Evolutionary conservation across 1,140 invertebrate genomes (phyloP).

Genomic region (Penaeus indicus): DNA sequence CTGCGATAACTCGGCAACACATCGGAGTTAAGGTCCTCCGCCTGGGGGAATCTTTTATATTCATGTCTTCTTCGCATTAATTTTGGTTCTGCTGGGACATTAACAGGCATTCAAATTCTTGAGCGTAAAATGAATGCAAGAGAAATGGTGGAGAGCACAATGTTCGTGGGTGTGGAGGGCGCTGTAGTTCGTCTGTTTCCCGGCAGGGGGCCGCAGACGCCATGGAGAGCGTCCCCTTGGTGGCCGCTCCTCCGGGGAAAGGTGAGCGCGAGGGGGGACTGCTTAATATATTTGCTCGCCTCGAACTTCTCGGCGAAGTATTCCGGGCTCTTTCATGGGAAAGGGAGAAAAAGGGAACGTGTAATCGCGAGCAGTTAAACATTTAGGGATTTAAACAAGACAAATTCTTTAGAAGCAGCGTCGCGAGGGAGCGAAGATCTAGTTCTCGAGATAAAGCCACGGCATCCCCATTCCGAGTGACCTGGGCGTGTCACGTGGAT

Average conservation of each 20-base stretch:
- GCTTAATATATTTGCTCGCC: not conserved
- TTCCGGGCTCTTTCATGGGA: not conserved
- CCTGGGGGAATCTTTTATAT: constrained; percentile 17
- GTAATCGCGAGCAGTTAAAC: no score
- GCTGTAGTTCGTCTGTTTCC: constrained; percentile 60
- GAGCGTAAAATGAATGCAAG: constrained; percentile 43
- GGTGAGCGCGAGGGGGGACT: not conserved
- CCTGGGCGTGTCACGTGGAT: not conserved
- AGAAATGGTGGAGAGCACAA: constrained; percentile 40
- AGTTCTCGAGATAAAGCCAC: no score
- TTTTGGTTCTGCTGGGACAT: constrained; percentile 38
- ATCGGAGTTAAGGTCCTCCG: constrained; percentile 1
- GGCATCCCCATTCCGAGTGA: no score
- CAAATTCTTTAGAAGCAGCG: no score
- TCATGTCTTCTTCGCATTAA: constrained; percentile 45
- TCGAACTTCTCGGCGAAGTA: not conserved
- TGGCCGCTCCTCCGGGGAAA: constrained; percentile 23
- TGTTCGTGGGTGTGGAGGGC: constrained; percentile 50
- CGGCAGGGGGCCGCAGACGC: constrained; percentile 33
- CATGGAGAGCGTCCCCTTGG: constrained; percentile 36
- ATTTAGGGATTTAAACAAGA: no score
- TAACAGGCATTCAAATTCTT: constrained; percentile 45
- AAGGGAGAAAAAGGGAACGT: no score
- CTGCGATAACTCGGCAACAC: constrained; percentile 17
- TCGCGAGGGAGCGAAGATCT: no score